phyloP scores from a whole-genome alignment of 1,140 invertebrate species.

The Helicoverpa armigera region DNA sequence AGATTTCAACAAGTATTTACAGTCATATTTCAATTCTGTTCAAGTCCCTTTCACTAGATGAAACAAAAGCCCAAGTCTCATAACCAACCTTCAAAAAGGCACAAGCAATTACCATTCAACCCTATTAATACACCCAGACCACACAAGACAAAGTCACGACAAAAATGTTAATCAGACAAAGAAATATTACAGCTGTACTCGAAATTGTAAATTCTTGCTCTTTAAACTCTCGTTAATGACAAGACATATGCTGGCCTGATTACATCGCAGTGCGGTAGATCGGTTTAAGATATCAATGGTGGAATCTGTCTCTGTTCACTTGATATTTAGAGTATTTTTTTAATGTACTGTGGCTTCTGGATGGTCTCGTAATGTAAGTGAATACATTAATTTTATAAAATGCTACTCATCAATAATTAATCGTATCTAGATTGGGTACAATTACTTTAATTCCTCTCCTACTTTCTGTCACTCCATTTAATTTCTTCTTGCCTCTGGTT shows the following conservation, averaged over 20 bases:
- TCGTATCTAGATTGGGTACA: background rate
- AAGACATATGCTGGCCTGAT: slow-evolving; percentile 23
- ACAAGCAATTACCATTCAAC: background rate
- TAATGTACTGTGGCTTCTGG: background rate
- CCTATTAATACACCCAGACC: background rate
- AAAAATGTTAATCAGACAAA: slow-evolving; percentile 33
- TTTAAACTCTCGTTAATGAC: slow-evolving; percentile 41
- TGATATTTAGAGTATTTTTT: slow-evolving; percentile 37
- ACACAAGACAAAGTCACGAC: background rate
- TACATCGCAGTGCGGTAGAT: slow-evolving; percentile 32
- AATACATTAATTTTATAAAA: background rate
- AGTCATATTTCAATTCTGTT: too few species aligned
- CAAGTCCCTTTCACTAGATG: too few species aligned
- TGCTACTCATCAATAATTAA: background rate
- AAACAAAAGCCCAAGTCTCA: too few species aligned
- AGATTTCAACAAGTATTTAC: too few species aligned
- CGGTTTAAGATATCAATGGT: slow-evolving; percentile 12
- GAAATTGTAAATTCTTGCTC: slow-evolving; percentile 26
- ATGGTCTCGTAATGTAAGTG: background rate
- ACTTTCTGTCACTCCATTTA: background rate
- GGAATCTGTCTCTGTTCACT: slow-evolving; percentile 11
- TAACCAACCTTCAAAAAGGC: too few species aligned
- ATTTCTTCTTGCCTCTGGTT: too few species aligned
- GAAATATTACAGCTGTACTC: slow-evolving; percentile 12
- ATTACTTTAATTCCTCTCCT: background rate